A percentile compares a stretch with the other conserved stretches of the same genome.
Evolutionary conservation across 1,140 invertebrate genomes (phyloP).

Genomic region (Drosophila busckii): DNA sequence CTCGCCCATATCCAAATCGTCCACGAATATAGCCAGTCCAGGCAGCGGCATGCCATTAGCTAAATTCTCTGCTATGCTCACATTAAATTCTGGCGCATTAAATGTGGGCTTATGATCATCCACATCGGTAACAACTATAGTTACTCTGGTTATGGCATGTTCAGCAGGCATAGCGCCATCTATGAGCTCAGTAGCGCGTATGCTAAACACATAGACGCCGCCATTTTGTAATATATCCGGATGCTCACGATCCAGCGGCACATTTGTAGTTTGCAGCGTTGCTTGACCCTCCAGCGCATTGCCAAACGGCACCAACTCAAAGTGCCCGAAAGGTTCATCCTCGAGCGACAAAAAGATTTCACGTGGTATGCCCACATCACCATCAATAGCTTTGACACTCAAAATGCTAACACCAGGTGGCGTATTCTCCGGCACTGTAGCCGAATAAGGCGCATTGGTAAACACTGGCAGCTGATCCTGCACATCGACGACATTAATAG

Average conservation of each 20-base stretch:
- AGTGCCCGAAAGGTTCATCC: constrained; percentile 85
- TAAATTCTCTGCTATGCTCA: constrained; percentile 89
- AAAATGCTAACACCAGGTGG: constrained; percentile 82
- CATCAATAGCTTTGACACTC: constrained; percentile 86
- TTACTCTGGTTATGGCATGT: constrained; percentile 84
- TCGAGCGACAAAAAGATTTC: constrained; percentile 84
- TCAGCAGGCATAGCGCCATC: constrained; percentile 86
- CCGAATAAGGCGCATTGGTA: constrained; percentile 88
- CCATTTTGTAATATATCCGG: constrained; percentile 86
- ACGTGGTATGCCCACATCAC: constrained; percentile 86
- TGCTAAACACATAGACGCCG: constrained; percentile 87
- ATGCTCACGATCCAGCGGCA: constrained; percentile 87
- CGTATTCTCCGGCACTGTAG: constrained; percentile 87
- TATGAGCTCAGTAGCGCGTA: constrained; percentile 87
- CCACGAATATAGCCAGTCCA: constrained; percentile 87
- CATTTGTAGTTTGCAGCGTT: constrained; percentile 83
- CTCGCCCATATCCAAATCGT: constrained; percentile 86
- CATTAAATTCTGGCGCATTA: constrained; percentile 83
- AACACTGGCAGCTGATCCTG: constrained; percentile 91
- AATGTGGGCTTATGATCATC: constrained; percentile 91
- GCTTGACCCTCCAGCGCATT: constrained; percentile 80
- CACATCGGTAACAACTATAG: constrained; percentile 89
- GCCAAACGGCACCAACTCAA: constrained; percentile 81
- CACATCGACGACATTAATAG: constrained; percentile 87
- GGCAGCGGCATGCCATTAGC: constrained; percentile 84